phyloP scores from a whole-genome alignment of 2,888 invertebrate genomes.

The Chrysolina haemoptera region DNA sequence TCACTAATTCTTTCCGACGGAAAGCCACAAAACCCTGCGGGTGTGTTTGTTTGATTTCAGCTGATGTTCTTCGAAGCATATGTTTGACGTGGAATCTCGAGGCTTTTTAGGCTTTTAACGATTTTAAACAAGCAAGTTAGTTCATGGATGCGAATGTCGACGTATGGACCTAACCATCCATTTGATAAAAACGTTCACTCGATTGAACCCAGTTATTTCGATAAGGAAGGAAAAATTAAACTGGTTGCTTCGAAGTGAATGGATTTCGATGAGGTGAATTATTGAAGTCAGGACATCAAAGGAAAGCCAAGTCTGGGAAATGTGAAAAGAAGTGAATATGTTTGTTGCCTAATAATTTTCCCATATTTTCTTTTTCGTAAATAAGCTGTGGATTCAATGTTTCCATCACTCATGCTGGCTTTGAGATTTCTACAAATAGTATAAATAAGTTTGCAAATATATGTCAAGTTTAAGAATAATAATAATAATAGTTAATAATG shows the following conservation, averaged over 20 bases:
- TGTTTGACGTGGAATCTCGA: conserved; percentile 8
- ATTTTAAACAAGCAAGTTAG: not conserved
- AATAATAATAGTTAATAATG: no score
- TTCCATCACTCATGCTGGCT: no score
- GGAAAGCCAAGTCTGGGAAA: not conserved
- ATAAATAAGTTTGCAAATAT: no score
- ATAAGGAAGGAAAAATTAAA: not conserved
- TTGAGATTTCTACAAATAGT: no score
- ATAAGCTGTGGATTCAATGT: no score
- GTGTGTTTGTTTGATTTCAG: not conserved
- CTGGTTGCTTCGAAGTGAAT: not conserved
- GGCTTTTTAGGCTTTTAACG: not conserved
- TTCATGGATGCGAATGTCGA: not conserved
- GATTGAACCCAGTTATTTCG: conserved; percentile 1
- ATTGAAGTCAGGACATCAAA: not conserved
- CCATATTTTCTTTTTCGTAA: no score
- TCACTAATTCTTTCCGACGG: not conserved
- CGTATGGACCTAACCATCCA: not conserved
- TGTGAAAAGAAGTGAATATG: no score
- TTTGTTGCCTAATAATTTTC: no score
- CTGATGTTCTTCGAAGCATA: conserved; percentile 6
- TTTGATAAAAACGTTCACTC: conserved; percentile 1
- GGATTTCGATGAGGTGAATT: not conserved
- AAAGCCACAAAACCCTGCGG: not conserved
- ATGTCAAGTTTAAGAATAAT: no score